Conservation (phyloP, 2,888 invertebrate species). For the Patella caerulea region DNA sequence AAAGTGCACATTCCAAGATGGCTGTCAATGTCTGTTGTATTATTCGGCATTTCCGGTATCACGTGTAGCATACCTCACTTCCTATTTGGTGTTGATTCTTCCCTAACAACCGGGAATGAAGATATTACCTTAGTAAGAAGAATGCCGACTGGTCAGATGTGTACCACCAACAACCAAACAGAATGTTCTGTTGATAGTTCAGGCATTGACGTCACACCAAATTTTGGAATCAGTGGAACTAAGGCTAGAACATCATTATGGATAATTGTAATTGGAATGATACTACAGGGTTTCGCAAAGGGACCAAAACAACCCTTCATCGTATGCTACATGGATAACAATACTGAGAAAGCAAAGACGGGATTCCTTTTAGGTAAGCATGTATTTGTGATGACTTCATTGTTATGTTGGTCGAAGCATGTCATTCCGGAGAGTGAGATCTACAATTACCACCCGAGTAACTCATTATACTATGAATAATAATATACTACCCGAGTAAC, state of each 20-base stretch:
- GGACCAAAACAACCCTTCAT: slow-evolving; percentile 35
- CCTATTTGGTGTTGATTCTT: slow-evolving; percentile 9
- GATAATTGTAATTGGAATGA: slow-evolving; percentile 39
- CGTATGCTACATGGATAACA: slow-evolving; percentile 39
- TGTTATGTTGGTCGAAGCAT: too few relatives aligned
- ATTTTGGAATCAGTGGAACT: not conserved
- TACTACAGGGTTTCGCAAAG: slow-evolving; percentile 42
- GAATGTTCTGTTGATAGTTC: not conserved
- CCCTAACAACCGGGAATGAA: too few relatives aligned
- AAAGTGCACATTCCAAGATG: slow-evolving; percentile 42
- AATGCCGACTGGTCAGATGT: not conserved
- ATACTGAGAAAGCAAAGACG: slow-evolving; percentile 39
- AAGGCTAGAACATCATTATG: slow-evolving; percentile 26
- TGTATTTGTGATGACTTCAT: not conserved
- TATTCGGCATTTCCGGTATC: slow-evolving; percentile 44
- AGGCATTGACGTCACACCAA: not conserved
- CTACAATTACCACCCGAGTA: too few relatives aligned
- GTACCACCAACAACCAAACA: not conserved
- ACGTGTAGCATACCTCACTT: slow-evolving; percentile 46
- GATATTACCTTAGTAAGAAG: too few relatives aligned
- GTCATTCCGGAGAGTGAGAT: too few relatives aligned
- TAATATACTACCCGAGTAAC: too few relatives aligned
- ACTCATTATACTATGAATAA: too few relatives aligned
- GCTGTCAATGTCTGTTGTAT: slow-evolving; percentile 31
- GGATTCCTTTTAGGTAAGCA: slow-evolving; percentile 42